These are phyloP conservation scores for Antrozous pallidus DNA, from an alignment of 2,797 vertebrate species.

Conservation along the genomic window DNA sequence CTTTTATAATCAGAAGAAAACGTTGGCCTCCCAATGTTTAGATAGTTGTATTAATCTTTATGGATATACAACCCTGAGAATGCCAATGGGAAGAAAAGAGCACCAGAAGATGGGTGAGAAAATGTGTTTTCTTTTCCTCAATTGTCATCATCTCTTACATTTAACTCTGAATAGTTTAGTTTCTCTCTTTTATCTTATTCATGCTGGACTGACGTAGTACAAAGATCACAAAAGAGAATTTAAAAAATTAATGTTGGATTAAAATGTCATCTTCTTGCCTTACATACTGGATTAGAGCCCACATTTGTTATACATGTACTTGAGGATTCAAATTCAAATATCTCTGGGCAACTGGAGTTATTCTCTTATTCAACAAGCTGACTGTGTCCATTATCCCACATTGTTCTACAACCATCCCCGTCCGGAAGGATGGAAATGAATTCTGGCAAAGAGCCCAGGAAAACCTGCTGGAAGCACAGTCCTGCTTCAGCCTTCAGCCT, in stretches of 20 bases:
- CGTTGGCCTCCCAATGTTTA: neutral
- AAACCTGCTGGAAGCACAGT: neutral
- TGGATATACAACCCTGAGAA: neutral
- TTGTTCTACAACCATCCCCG: neutral
- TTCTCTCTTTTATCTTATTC: neutral
- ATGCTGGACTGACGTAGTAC: neutral
- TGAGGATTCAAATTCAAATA: neutral
- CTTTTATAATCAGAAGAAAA: constrained; percentile 1
- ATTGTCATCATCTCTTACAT: neutral
- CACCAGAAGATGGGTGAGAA: neutral
- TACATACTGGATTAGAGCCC: neutral
- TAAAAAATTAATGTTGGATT: neutral
- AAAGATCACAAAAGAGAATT: neutral
- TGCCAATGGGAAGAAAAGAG: neutral
- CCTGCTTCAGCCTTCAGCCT: neutral
- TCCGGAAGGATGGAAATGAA: neutral
- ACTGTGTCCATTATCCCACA: neutral
- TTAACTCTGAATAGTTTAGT: neutral
- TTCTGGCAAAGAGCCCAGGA: neutral
- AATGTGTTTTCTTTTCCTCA: neutral
- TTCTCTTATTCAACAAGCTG: neutral
- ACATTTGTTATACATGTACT: neutral
- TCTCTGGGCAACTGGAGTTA: neutral
- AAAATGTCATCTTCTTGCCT: neutral
- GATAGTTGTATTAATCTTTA: neutral